Percentiles rank a stretch among this genome's conserved stretches.
Conservation (phyloP, 1,140 invertebrate genomes). For the Reticulitermes speratus region DNA sequence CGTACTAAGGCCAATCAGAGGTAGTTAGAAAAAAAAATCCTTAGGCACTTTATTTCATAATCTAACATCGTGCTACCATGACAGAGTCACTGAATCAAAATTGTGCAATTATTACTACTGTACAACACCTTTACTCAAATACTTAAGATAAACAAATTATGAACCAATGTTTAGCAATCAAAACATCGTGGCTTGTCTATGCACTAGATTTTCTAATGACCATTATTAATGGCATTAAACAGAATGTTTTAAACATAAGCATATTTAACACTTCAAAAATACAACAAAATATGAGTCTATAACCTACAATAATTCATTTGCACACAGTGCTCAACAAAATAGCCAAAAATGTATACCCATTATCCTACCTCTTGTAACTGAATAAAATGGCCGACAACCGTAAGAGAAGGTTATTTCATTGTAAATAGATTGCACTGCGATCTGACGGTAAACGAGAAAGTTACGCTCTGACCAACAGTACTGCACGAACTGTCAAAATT, state of each 20-base stretch:
- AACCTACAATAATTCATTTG: neutral
- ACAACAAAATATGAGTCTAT: neutral
- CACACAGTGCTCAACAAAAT: neutral
- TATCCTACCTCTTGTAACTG: neutral
- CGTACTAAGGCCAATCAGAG: no score
- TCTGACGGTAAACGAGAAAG: neutral
- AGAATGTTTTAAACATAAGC: neutral
- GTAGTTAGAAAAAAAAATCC: no score
- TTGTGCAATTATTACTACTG: no score
- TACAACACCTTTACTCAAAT: no score
- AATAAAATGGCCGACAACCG: neutral
- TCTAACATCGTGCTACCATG: no score
- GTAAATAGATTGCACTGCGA: neutral
- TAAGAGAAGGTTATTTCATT: neutral
- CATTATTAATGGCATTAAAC: neutral
- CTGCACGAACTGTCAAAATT: neutral
- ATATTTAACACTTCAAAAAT: neutral
- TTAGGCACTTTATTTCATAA: no score
- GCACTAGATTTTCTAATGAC: neutral
- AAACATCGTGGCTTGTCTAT: neutral
- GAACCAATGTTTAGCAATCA: neutral
- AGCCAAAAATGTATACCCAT: constrained; percentile 1
- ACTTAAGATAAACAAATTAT: no score
- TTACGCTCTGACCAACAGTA: neutral
- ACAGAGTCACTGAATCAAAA: no score